These are phyloP conservation scores for Taenaris catops DNA, from an alignment of 2,888 invertebrate genomes.

Conservation along the genomic window DNA sequence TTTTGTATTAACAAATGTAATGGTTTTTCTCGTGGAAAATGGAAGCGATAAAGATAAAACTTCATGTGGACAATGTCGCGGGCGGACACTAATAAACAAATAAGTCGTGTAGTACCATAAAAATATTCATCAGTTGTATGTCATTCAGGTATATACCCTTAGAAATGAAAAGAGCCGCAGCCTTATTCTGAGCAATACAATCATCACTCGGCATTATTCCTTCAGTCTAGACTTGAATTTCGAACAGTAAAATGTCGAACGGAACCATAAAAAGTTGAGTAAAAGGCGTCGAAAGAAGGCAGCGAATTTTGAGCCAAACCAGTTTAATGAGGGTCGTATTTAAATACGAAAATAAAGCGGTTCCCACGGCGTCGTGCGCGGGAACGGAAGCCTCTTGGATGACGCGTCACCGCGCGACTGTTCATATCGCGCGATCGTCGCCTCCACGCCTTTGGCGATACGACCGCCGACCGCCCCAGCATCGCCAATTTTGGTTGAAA, in stretches of 20 bases:
- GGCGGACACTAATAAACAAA: neutral
- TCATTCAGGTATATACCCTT: conserved; percentile 29
- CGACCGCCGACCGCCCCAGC: conserved; percentile 21
- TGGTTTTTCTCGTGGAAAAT: no score
- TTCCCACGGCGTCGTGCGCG: conserved; percentile 77
- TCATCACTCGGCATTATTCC: conserved; percentile 46
- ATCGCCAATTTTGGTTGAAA: conserved; percentile 30
- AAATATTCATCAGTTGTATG: conserved; percentile 16
- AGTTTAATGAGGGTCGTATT: conserved; percentile 80
- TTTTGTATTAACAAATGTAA: no score
- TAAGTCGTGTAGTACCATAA: conserved; percentile 10
- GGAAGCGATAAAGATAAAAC: no score
- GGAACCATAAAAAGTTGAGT: conserved; percentile 78
- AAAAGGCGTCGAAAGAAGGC: conserved; percentile 80
- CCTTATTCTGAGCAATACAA: conserved; percentile 47
- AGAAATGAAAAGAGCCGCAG: conserved; percentile 47
- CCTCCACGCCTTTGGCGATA: conserved; percentile 39
- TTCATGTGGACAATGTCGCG: no score
- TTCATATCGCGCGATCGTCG: conserved; percentile 35
- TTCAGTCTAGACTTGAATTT: conserved; percentile 63
- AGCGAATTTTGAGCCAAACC: conserved; percentile 78
- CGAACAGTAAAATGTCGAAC: conserved; percentile 75
- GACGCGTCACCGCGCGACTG: conserved; percentile 44
- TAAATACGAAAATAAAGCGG: conserved; percentile 76
- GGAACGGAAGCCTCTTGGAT: conserved; percentile 71